Base-by-base conservation (phyloP, 2,113 vertebrate species). In the Halcyon malimbica region DNA sequence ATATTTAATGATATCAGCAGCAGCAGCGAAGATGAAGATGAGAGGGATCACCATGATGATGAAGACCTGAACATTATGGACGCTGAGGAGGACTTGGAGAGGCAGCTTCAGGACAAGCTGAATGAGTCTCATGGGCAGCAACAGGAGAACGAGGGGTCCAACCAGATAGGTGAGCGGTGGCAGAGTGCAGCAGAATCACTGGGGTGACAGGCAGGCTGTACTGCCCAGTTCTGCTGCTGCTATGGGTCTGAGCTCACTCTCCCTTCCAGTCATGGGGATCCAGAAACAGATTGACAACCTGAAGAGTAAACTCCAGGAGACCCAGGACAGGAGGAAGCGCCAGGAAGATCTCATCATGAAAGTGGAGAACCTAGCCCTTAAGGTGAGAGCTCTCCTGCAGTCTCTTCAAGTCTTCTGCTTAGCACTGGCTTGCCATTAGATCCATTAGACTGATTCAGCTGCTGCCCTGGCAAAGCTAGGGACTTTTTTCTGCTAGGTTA, bases 341-440 rank as follows among this genome's bases (percentile, higher is more conserved):
- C 99, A 99, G 87, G 99, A 99, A 86, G 99, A 99, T 96, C 99
- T 99, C 92, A 99, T 99, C 92, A 99, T 99, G 99, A 99, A 99
- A 98, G 99, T 99, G 85, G 99, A 99, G 96, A 99, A 99, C 96
- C 97, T 99, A 96, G 99, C 99, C 20, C 98, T 99, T 60, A 99
- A 99, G 98, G 99, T 99, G 94, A 98, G 97, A 71, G 44, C 70
- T 83, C 15, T 65, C 19, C 11, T 56, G 21, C 16, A 6, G 5
- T 39, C 44, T 76, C 23, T 35, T 67, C 18, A 53, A 21, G 25
- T 35, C 37, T 29, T 53, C 59, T 46, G 6, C 23, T 74, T 41
- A 31, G 20, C 24, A 9, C 11, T 81, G 56, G 11, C 57, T 87
- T 17, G 4, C 25, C 12, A 1, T 65, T 73, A 73, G 12, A 50